Conservation (phyloP, 2,888 invertebrate genomes). For the Microplitis deprimator region DNA sequence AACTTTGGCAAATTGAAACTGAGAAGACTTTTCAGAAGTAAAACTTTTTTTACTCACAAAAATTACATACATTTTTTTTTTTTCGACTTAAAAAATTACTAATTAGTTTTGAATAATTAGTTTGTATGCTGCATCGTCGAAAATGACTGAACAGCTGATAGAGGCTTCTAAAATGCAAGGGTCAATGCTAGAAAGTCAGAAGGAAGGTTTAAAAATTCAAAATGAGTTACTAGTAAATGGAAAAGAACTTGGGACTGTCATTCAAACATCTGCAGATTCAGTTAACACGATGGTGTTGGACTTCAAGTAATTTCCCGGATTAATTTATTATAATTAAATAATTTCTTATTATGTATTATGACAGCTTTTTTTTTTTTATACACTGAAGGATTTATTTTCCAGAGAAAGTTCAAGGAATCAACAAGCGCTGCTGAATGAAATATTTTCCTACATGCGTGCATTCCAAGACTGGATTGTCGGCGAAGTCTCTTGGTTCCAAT, state of each 20-base stretch:
- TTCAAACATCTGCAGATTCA: slow-evolving; percentile 72
- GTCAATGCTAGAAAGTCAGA: slow-evolving; percentile 71
- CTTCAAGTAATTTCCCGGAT: slow-evolving; percentile 66
- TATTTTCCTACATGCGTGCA: slow-evolving; percentile 74
- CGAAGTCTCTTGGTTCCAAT: slow-evolving; percentile 78
- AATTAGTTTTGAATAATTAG: slow-evolving; percentile 47
- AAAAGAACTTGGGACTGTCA: slow-evolving; percentile 69
- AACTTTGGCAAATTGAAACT: slow-evolving; percentile 77
- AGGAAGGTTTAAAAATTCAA: slow-evolving; percentile 72
- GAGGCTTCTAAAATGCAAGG: slow-evolving; percentile 72
- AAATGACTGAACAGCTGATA: slow-evolving; percentile 72
- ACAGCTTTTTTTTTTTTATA: background rate
- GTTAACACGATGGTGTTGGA: slow-evolving; percentile 72
- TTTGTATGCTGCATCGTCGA: slow-evolving; percentile 63
- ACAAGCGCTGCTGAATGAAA: slow-evolving; percentile 73
- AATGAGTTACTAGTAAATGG: slow-evolving; percentile 74
- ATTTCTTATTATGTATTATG: background rate
- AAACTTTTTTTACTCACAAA: slow-evolving; percentile 37
- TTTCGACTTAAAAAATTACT: background rate
- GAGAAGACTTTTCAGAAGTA: slow-evolving; percentile 73
- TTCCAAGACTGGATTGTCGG: slow-evolving; percentile 77
- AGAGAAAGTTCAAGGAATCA: slow-evolving; percentile 74
- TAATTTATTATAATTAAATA: background rate
- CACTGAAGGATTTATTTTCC: slow-evolving; percentile 47
- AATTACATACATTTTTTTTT: slow-evolving; percentile 5